A percentile compares a stretch with the other conserved stretches of the same genome.
These are phyloP conservation scores for Folsomia manolachei DNA, from an alignment of 2,888 invertebrate species.

Conservation along the genomic window DNA sequence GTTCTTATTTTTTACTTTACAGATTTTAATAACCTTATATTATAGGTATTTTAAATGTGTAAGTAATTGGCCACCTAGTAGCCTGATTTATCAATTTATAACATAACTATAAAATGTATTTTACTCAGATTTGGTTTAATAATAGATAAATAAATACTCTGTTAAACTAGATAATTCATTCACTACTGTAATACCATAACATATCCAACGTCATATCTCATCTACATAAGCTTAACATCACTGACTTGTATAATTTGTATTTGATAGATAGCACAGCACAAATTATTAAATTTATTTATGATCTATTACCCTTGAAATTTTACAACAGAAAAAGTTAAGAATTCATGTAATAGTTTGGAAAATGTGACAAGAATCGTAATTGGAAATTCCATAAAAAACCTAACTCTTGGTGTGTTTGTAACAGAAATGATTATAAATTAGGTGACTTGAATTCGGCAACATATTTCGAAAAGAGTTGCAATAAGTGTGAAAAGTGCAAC, in stretches of 20 bases:
- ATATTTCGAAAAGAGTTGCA: too few species aligned
- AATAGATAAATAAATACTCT: neutral
- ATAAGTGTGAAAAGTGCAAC: too few species aligned
- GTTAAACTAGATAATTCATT: neutral
- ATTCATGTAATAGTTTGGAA: too few species aligned
- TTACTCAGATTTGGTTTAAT: too few species aligned
- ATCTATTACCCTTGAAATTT: too few species aligned
- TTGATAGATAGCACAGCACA: neutral
- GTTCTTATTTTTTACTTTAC: too few species aligned
- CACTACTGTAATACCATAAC: neutral
- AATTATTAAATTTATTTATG: neutral
- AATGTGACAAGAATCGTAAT: neutral
- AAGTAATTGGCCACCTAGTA: too few species aligned
- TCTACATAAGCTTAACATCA: neutral
- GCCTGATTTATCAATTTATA: too few species aligned
- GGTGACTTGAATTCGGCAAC: neutral
- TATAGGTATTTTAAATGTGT: too few species aligned
- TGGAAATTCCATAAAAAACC: neutral
- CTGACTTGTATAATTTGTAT: neutral
- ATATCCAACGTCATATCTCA: neutral
- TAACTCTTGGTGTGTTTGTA: neutral
- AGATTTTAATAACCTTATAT: too few species aligned
- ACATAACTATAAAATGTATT: too few species aligned
- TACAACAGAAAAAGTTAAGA: too few species aligned
- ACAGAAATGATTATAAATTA: neutral